Conservation (phyloP, 2,888 invertebrate genomes). For the Dicyrtomina minuta region DNA sequence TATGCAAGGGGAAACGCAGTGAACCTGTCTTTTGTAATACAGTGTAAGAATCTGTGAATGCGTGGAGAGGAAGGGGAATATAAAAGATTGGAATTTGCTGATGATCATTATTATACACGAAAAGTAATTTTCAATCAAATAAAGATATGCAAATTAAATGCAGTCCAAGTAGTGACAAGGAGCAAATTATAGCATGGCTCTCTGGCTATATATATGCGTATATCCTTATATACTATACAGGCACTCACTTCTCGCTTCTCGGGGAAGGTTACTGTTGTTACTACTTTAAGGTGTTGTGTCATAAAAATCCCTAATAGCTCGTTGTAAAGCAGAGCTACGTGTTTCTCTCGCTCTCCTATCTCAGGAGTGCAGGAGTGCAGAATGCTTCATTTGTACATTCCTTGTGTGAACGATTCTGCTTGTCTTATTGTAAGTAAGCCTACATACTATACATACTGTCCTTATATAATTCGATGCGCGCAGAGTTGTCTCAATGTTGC, state of each 20-base stretch:
- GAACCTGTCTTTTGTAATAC: too few species aligned
- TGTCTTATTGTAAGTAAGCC: too few species aligned
- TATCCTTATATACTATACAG: not conserved
- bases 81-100: not conserved
- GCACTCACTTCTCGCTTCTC: not conserved
- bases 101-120: slow-evolving; percentile 5
- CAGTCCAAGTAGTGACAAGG: slow-evolving; percentile 30
- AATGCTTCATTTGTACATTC: too few species aligned
- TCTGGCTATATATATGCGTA: too few species aligned
- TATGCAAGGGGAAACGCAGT: too few species aligned
- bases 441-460: too few species aligned
- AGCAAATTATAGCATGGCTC: slow-evolving; percentile 25
- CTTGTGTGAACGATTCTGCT: too few species aligned
- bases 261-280: slow-evolving; percentile 3
- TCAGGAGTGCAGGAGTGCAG: too few species aligned
- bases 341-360: not conserved
- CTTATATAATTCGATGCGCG: not conserved
- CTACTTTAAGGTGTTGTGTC: slow-evolving; percentile 12
- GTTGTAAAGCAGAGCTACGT: slow-evolving; percentile 22
- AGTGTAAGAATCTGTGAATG: not conserved
- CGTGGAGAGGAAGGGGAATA: slow-evolving; percentile 2
- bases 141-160: slow-evolving; percentile 34
- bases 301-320: slow-evolving; percentile 29
- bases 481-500: not conserved
- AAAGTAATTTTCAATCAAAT: slow-evolving; percentile 28